These are phyloP conservation scores for Aphaenogaster rudis DNA, from an alignment of 1,140 invertebrate species.

Conservation along the genomic window DNA sequence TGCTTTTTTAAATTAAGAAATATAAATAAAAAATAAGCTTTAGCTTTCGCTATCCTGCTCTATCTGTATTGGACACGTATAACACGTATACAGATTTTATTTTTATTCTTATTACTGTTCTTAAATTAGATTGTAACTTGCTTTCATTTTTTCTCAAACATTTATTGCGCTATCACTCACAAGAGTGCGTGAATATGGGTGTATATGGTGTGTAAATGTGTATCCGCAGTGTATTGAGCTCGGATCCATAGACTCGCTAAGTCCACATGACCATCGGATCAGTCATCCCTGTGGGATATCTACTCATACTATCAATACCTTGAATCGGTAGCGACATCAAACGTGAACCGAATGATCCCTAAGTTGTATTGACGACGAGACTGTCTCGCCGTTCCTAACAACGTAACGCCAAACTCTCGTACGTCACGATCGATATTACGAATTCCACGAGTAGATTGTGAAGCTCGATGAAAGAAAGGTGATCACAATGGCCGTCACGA, in stretches of 20 bases:
- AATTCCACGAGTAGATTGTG: constrained; percentile 31
- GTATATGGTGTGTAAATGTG: background rate
- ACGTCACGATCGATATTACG: constrained; percentile 19
- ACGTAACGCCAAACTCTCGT: constrained; percentile 2
- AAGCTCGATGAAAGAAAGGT: constrained; percentile 55
- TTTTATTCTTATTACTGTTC: background rate
- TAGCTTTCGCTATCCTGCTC: background rate
- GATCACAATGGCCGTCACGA: constrained; percentile 50
- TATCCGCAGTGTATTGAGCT: background rate
- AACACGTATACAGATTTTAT: background rate
- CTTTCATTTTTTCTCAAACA: background rate
- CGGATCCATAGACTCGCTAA: background rate
- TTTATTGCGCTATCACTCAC: background rate
- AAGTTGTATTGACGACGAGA: background rate
- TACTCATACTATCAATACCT: background rate
- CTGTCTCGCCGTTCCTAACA: constrained; percentile 1
- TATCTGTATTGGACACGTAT: background rate
- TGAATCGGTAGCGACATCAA: constrained; percentile 11
- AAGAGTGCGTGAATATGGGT: background rate
- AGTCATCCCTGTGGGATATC: background rate
- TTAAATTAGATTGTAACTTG: background rate
- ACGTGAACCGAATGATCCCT: background rate
- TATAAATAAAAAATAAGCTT: background rate
- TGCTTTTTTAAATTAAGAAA: background rate
- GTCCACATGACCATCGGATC: background rate